phyloP scores from a whole-genome alignment of 2,888 invertebrate genomes.

The Didymodactylos carnosus region DNA sequence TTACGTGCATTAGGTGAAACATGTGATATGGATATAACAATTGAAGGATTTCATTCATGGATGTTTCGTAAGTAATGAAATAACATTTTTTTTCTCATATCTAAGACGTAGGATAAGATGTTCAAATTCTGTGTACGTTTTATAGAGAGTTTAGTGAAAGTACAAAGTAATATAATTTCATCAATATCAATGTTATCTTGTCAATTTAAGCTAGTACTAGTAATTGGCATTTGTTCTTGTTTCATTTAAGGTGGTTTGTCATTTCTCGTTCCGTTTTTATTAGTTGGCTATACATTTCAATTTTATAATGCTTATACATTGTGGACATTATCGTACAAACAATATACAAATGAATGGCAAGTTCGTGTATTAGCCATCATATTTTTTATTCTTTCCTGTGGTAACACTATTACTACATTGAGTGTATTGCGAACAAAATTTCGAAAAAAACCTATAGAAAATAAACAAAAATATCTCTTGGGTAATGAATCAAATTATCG shows the following conservation, averaged over 20 bases:
- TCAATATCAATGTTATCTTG: too few species aligned
- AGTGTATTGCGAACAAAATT: background rate
- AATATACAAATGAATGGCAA: conserved; percentile 74
- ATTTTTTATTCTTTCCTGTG: conserved; percentile 67
- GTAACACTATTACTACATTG: conserved; percentile 60
- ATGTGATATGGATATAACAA: conserved; percentile 97
- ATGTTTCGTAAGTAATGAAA: conserved; percentile 57
- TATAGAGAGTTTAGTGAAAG: too few species aligned
- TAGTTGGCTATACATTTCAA: conserved; percentile 66
- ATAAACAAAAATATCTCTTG: background rate
- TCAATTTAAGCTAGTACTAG: too few species aligned
- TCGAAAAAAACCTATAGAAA: background rate
- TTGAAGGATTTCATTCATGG: conserved; percentile 96
- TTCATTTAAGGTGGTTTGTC: conserved; percentile 49
- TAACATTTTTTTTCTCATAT: too few species aligned
- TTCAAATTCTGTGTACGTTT: too few species aligned
- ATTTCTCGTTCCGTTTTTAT: conserved; percentile 82
- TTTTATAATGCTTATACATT: conserved; percentile 79
- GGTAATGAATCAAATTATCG: too few species aligned
- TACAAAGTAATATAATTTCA: too few species aligned
- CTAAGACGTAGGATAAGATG: too few species aligned
- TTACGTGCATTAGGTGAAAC: conserved; percentile 69
- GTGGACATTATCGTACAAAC: conserved; percentile 51
- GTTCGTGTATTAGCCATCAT: conserved; percentile 61
- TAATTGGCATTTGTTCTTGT: too few species aligned